Evolutionary conservation across 2,888 invertebrate species (phyloP), one percentile per base, ranked within the genome.

Genomic region (Dryobota labecula): DNA sequence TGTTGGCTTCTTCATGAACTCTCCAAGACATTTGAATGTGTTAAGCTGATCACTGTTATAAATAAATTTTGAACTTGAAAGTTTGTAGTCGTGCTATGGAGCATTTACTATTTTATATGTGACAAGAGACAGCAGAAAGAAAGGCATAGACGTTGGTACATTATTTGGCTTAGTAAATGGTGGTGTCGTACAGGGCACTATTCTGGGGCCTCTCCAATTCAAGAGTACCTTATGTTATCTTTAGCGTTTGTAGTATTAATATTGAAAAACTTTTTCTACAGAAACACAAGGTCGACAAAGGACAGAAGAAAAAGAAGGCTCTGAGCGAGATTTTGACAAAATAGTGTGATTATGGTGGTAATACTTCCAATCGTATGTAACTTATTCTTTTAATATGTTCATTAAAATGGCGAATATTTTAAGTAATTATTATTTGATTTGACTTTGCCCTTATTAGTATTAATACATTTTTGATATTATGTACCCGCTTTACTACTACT

Each of bases 251-350:
- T 30, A 63, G 45, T 51, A 45, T 41, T 41, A 18, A 62, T 51
- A 43, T 13, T 20, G 9, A n/a, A 27, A 15, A n/a, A 20, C 0
- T 38, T 68, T 74, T 73, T 70, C 93, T 91, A 24, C 94, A 97
- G 93, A 96, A 96, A 89, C 93, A 90, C 57, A 97, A 96, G 78
- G 88, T 93, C 65, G 89, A 92, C 87, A 96, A 96, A 80, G 96
- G 95, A 5, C 90, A 92, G 11, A 94, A 96, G 78, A 96, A 96
- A 83, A 96, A 96, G 88, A 96, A 96, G 86, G 94, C 92, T n/a
- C 74, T 96, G 36, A 96, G 97, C 78, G 95, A 96, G 83, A 96
- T 97, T 82, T 89, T 97, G 76, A 93, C 94, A 33, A 95, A 93
- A 78, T 89, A 88, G 79, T 68, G 57, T 64, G 53, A 68, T 84